A percentile compares a stretch with the other conserved stretches of the same genome.
Evolutionary conservation across 2,888 invertebrate genomes (phyloP).

Genomic region (Cheilosia scutellata): DNA sequence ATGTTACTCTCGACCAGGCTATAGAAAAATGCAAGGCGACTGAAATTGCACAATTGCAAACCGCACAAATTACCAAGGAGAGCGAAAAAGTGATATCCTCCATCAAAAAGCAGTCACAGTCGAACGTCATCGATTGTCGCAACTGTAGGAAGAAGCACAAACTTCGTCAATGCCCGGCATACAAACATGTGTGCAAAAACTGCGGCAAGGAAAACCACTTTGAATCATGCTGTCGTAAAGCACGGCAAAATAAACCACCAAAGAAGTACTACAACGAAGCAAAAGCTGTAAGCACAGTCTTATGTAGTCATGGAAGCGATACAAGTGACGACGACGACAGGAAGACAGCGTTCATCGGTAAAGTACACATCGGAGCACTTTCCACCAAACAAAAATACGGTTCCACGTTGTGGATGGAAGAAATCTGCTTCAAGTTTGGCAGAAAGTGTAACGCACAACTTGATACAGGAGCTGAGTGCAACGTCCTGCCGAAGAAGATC

Average conservation of each 20-base stretch:
- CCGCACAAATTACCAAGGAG: conserved; percentile 8
- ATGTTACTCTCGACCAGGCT: background rate
- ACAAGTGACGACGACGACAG: too few species aligned
- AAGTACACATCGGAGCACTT: too few species aligned
- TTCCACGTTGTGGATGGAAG: too few species aligned
- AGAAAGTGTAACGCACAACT: background rate
- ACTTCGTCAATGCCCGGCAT: background rate
- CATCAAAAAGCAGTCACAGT: background rate
- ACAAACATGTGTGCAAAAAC: background rate
- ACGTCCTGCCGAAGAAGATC: background rate
- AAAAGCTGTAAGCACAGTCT: too few species aligned
- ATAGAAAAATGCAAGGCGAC: conserved; percentile 15
- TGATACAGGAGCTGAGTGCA: background rate
- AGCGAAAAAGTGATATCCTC: background rate
- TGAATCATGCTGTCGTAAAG: background rate
- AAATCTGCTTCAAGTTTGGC: too few species aligned
- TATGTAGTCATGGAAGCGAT: too few species aligned
- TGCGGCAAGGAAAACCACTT: background rate
- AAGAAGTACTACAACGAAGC: too few species aligned
- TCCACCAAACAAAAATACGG: too few species aligned
- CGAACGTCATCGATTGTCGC: background rate
- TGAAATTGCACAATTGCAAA: conserved; percentile 19
- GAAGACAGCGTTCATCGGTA: too few species aligned
- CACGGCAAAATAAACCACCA: too few species aligned
- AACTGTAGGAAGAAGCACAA: background rate